These are phyloP conservation scores for Ormyrus pomaceus DNA, from an alignment of 2,888 invertebrate genomes.

Conservation along the genomic window DNA sequence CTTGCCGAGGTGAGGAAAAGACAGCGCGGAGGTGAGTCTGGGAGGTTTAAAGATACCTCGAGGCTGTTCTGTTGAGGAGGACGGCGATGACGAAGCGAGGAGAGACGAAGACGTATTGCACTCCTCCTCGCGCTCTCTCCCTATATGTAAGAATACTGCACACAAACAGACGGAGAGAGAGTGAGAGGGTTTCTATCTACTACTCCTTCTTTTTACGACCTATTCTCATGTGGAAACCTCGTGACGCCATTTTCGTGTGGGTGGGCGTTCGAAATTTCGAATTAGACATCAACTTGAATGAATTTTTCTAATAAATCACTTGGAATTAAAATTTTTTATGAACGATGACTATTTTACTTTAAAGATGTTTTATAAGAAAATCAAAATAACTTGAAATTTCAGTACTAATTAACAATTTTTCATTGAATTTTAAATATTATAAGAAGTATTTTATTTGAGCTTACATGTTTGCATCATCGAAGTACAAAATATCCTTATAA, in stretches of 20 bases:
- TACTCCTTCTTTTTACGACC: constrained; percentile 41
- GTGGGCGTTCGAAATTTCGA: constrained; percentile 2
- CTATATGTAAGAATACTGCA: constrained; percentile 37
- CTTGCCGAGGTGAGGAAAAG: too few species aligned
- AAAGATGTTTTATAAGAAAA: too few species aligned
- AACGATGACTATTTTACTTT: too few species aligned
- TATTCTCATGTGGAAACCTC: constrained; percentile 42
- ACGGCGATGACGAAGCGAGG: neutral
- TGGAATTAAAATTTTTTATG: too few species aligned
- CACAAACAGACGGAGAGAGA: constrained; percentile 36
- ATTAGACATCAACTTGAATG: neutral
- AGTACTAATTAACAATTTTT: too few species aligned
- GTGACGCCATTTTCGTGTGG: constrained; percentile 16
- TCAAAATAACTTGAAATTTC: too few species aligned
- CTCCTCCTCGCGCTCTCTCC: constrained; percentile 10
- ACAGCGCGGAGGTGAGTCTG: constrained; percentile 20
- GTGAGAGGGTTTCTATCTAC: constrained; percentile 16
- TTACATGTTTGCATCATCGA: too few species aligned
- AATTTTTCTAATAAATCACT: too few species aligned
- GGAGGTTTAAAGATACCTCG: constrained; percentile 42
- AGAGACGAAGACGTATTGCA: constrained; percentile 10
- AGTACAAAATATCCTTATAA: too few species aligned
- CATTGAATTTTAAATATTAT: too few species aligned
- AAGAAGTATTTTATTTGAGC: too few species aligned
- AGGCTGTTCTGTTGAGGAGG: constrained; percentile 4